These are phyloP conservation scores for Drosophila malerkotliana DNA, from an alignment of 1,140 invertebrate species.

Conservation along the genomic window DNA sequence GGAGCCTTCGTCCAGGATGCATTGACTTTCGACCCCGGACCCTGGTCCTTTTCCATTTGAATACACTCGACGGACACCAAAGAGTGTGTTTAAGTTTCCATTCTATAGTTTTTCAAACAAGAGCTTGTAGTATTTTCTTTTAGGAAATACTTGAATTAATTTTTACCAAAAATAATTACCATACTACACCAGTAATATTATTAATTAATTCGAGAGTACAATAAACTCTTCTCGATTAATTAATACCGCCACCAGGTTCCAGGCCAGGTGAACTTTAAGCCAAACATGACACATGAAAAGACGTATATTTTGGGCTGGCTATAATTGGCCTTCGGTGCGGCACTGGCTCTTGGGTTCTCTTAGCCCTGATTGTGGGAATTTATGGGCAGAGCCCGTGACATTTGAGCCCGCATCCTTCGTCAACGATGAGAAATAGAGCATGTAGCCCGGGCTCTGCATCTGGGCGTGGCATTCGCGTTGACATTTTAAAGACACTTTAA, in stretches of 20 bases:
- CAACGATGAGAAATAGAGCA: constrained; percentile 31
- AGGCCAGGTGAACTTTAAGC: constrained; percentile 53
- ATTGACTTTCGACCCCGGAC: constrained; percentile 32
- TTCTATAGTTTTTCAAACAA: too few species aligned
- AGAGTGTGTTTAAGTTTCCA: background rate
- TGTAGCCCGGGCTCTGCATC: constrained; percentile 1
- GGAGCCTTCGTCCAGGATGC: constrained; percentile 35
- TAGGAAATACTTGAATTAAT: background rate
- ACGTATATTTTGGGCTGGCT: constrained; percentile 7
- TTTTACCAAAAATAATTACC: background rate
- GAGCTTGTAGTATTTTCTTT: background rate
- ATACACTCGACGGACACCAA: constrained; percentile 14
- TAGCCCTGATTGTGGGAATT: constrained; percentile 37
- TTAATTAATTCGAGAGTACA: constrained; percentile 31
- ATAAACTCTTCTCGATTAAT: constrained; percentile 57
- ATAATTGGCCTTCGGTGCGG: constrained; percentile 55
- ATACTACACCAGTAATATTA: background rate
- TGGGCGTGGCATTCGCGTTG: constrained; percentile 48
- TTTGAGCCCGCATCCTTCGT: constrained; percentile 73
- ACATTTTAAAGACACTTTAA: constrained; percentile 75
- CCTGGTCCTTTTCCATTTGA: constrained; percentile 47
- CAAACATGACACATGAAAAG: constrained; percentile 48
- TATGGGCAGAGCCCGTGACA: constrained; percentile 63
- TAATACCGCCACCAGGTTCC: constrained; percentile 31
- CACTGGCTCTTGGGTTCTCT: background rate